A percentile compares a stretch with the other conserved stretches of the same genome.
Conservation (phyloP, 2,113 vertebrate genomes). For the Sebastes fasciatus region DNA sequence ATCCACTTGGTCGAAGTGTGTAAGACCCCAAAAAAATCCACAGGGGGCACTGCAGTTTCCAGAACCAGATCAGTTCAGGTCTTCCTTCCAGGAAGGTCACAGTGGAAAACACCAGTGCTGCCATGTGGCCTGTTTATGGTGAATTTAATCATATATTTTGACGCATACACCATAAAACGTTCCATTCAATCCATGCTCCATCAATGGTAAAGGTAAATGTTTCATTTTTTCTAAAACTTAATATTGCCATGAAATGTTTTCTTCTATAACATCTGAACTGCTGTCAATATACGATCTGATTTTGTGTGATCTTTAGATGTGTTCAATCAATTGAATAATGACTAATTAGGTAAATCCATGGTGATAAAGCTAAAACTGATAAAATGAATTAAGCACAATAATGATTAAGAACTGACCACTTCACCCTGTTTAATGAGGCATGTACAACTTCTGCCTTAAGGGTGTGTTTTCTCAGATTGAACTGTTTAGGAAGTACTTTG, state of each 20-base stretch:
- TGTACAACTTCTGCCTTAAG: background rate
- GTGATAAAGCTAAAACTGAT: background rate
- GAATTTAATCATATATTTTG: background rate
- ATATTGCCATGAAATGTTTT: too few relatives aligned
- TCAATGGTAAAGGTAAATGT: background rate
- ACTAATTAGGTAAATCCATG: background rate
- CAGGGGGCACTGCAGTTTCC: background rate
- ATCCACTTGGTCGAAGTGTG: background rate
- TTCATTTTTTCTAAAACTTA: background rate
- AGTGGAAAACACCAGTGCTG: background rate
- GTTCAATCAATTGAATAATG: too few relatives aligned
- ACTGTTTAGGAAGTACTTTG: background rate
- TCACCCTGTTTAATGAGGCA: background rate
- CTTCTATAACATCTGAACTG: too few relatives aligned
- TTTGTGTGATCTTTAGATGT: too few relatives aligned
- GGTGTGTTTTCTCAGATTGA: background rate
- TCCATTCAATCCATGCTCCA: background rate
- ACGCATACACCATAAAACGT: background rate
- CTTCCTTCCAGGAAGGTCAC: background rate
- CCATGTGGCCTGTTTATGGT: constrained; percentile 4
- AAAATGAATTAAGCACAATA: background rate
- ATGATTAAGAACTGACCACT: background rate
- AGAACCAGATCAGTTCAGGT: background rate
- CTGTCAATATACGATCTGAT: too few relatives aligned
- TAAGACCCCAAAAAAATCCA: background rate